Conservation (phyloP, 2,797 vertebrate species). For the Neostethus bicornis region DNA sequence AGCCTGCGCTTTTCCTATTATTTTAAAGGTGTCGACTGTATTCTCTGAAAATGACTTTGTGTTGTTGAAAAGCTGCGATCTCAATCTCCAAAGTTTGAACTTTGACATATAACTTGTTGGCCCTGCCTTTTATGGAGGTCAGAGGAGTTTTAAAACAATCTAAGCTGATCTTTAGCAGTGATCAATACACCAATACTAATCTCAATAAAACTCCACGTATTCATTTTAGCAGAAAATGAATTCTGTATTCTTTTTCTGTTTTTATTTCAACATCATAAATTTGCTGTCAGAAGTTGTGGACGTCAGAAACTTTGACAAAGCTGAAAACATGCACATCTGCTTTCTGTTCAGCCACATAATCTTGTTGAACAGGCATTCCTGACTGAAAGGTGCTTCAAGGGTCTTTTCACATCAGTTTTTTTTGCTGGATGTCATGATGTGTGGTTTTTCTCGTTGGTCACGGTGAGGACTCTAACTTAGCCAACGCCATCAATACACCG, state of each 20-base stretch:
- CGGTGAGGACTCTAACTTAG: slow-evolving; percentile 49
- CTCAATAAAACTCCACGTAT: background rate
- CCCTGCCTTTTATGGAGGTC: background rate
- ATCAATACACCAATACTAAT: background rate
- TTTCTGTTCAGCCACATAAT: slow-evolving; percentile 61
- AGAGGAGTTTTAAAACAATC: background rate
- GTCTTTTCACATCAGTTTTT: slow-evolving; percentile 47
- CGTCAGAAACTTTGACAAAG: slow-evolving; percentile 29
- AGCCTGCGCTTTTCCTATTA: slow-evolving; percentile 52
- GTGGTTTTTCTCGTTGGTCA: slow-evolving; percentile 63
- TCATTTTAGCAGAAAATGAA: slow-evolving; percentile 11
- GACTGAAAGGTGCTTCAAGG: slow-evolving; percentile 58
- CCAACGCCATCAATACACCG: slow-evolving; percentile 44
- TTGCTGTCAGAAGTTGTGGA: slow-evolving; percentile 34
- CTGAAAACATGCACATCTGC: slow-evolving; percentile 58
- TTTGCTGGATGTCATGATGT: slow-evolving; percentile 61
- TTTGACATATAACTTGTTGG: slow-evolving; percentile 29
- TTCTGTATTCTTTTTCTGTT: slow-evolving; percentile 54
- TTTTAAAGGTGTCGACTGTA: slow-evolving; percentile 73
- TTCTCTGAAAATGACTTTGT: slow-evolving; percentile 69
- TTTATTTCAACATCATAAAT: slow-evolving; percentile 30
- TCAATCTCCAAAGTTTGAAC: slow-evolving; percentile 44
- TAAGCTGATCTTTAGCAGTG: background rate
- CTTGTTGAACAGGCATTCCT: slow-evolving; percentile 59
- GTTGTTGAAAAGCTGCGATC: slow-evolving; percentile 60